Percentiles rank a stretch among this genome's conserved stretches.
These are phyloP conservation scores for Lasiurus borealis DNA, from an alignment of 2,113 vertebrate genomes.

Conservation along the genomic window DNA sequence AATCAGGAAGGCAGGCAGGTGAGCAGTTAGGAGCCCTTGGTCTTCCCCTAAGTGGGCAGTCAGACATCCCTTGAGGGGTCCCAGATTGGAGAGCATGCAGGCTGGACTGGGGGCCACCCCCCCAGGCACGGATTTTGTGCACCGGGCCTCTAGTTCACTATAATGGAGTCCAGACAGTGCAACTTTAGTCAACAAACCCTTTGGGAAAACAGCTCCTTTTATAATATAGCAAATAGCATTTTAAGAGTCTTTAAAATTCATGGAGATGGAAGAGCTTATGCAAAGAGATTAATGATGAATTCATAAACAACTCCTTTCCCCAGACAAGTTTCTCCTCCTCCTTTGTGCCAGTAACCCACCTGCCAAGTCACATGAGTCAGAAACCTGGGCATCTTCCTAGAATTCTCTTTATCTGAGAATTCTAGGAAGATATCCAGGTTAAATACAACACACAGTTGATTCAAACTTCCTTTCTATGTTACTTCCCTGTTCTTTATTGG, in stretches of 20 bases:
- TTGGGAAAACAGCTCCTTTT: slow-evolving; percentile 24
- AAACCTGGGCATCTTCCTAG: neutral
- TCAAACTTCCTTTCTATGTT: neutral
- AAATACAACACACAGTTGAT: too few species aligned
- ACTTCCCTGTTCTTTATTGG: neutral
- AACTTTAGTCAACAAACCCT: neutral
- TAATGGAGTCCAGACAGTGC: neutral
- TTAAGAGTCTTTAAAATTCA: neutral
- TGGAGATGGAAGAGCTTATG: neutral
- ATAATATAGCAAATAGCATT: neutral
- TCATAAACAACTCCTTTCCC: neutral
- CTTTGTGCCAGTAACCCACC: neutral
- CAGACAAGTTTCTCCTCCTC: neutral
- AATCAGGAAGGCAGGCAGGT: too few species aligned
- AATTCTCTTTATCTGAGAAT: neutral
- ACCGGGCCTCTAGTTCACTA: neutral
- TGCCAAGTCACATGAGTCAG: neutral
- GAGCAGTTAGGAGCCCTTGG: too few species aligned
- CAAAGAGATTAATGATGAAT: neutral
- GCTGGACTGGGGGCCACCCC: too few species aligned
- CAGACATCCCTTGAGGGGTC: too few species aligned
- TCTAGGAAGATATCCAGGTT: too few species aligned
- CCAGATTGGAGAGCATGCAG: too few species aligned
- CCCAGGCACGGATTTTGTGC: too few species aligned
- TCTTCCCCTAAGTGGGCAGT: too few species aligned